A percentile compares a stretch with the other conserved stretches of the same genome.
phyloP scores from a whole-genome alignment of 1,140 invertebrate genomes.

The Hylaeus anthracinus region DNA sequence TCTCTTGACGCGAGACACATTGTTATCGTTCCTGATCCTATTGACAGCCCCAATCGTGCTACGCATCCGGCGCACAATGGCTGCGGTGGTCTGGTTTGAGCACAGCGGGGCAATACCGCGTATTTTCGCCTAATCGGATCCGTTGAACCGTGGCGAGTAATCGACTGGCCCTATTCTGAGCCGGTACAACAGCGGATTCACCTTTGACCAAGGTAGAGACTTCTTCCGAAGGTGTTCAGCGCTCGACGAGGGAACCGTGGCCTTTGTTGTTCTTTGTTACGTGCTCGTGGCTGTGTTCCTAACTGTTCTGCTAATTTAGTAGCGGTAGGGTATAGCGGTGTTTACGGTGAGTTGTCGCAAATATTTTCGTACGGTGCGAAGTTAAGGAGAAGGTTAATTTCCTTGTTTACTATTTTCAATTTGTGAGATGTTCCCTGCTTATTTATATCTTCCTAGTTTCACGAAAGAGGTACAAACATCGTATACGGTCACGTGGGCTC shows the following conservation, averaged over 20 bases:
- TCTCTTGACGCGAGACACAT: constrained; percentile 73
- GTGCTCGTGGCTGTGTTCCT: background rate
- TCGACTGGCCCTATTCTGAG: constrained; percentile 55
- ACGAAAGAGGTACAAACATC: too few relatives aligned
- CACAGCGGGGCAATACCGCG: constrained; percentile 50
- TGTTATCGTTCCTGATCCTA: constrained; percentile 70
- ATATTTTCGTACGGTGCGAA: background rate
- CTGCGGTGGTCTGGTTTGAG: constrained; percentile 35
- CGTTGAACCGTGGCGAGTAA: constrained; percentile 66
- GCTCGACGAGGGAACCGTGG: background rate
- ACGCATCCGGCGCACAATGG: constrained; percentile 42
- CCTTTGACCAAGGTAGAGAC: background rate
- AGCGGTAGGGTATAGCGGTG: background rate
- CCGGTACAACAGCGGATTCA: background rate
- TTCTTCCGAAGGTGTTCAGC: background rate
- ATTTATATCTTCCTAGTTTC: too few relatives aligned
- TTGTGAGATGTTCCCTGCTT: too few relatives aligned
- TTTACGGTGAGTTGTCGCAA: background rate
- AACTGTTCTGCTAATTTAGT: background rate
- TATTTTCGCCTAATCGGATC: constrained; percentile 74
- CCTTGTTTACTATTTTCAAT: too few relatives aligned
- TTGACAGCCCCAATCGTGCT: constrained; percentile 50
- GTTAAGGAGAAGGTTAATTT: too few relatives aligned
- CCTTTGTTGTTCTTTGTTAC: background rate
- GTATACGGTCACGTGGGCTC: too few relatives aligned